phyloP scores from a whole-genome alignment of 2,888 invertebrate genomes.

The Onchidella celtica region DNA sequence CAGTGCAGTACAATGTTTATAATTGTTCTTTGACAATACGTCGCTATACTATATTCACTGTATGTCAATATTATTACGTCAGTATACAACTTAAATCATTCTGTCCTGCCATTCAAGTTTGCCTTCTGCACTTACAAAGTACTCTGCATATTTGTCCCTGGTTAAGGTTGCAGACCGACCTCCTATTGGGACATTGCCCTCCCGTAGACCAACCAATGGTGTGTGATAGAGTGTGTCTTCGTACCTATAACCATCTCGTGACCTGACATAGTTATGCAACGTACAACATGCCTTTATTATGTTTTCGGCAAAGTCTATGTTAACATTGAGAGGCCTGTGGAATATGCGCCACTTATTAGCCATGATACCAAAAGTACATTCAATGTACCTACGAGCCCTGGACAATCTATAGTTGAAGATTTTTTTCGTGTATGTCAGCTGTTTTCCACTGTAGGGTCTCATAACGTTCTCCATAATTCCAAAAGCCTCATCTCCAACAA shows the following conservation, averaged over 20 bases:
- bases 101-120: too few species aligned
- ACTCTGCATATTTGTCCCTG: too few species aligned
- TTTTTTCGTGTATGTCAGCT: slow-evolving; percentile 1
- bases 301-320: neutral
- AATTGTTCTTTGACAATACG: too few species aligned
- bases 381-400: neutral
- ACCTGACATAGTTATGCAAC: neutral
- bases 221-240: neutral
- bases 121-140: too few species aligned
- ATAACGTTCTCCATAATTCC: neutral
- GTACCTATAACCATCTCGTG: neutral
- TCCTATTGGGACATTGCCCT: too few species aligned
- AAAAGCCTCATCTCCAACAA: neutral
- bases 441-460: neutral
- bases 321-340: neutral
- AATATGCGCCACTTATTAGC: neutral
- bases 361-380: neutral
- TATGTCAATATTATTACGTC: too few species aligned
- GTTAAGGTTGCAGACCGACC: too few species aligned
- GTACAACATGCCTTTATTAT: slow-evolving; percentile 3
- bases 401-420: slow-evolving; percentile 13
- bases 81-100: too few species aligned
- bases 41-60: too few species aligned
- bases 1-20: too few species aligned
- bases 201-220: too few species aligned